Conservation (phyloP, 1,140 invertebrate species). For the Drosophila murphyi region DNA sequence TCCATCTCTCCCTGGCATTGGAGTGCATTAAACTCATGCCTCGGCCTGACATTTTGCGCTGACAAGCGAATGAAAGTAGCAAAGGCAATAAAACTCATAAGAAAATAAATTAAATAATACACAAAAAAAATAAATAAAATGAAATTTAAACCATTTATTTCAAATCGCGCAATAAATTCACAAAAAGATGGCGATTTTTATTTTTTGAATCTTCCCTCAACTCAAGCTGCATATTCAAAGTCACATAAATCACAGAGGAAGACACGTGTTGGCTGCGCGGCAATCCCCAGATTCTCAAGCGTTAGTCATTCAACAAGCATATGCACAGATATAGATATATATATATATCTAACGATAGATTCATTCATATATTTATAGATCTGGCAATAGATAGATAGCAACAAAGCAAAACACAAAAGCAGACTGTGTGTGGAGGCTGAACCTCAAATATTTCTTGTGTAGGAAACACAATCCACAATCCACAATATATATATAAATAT, state of each 20-base stretch:
- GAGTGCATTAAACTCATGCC: constrained; percentile 45
- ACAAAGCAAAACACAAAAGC: background rate
- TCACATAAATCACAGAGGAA: constrained; percentile 38
- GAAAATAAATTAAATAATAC: constrained; percentile 12
- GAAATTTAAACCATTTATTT: constrained; percentile 41
- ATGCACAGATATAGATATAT: background rate
- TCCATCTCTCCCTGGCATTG: background rate
- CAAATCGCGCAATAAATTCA: constrained; percentile 31
- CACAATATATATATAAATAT: background rate
- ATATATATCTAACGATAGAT: constrained; percentile 18
- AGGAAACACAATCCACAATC: constrained; percentile 4
- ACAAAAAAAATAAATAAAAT: constrained; percentile 22
- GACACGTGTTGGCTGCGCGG: constrained; percentile 30
- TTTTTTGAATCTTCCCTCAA: constrained; percentile 37
- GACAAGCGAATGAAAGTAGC: constrained; percentile 22
- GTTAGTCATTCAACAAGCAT: constrained; percentile 24
- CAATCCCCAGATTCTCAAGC: constrained; percentile 42
- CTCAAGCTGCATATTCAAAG: constrained; percentile 40
- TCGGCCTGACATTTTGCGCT: constrained; percentile 46
- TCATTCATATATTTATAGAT: constrained; percentile 36
- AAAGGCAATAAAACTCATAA: constrained; percentile 5
- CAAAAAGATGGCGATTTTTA: constrained; percentile 16
- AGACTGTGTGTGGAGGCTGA: constrained; percentile 2
- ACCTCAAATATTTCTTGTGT: constrained; percentile 13
- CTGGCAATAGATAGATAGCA: background rate